Evolutionary conservation across 2,797 vertebrate genomes (phyloP).

Genomic region (Dipus sagitta): DNA sequence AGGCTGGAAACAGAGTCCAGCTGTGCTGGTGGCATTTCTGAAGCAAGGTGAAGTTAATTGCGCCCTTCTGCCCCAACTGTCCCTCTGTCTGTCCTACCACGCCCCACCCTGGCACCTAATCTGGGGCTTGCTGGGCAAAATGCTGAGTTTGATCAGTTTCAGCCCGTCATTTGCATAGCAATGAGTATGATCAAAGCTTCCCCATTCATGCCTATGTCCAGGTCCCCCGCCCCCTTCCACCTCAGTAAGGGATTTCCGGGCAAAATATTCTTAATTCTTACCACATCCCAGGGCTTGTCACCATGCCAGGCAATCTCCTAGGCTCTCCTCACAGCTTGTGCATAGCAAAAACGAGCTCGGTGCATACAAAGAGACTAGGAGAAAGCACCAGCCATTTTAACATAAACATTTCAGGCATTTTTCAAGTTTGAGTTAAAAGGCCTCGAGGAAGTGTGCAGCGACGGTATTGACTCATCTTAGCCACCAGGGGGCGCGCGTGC

Average conservation of each 20-base stretch:
- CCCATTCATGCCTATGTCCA: background rate
- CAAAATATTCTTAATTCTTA: background rate
- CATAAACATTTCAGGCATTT: slow-evolving; percentile 20
- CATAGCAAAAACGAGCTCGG: background rate
- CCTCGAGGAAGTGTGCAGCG: background rate
- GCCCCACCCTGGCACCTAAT: background rate
- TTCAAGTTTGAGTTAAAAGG: background rate
- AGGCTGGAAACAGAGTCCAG: slow-evolving; percentile 53
- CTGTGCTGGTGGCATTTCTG: slow-evolving; percentile 41
- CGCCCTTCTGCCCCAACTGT: background rate
- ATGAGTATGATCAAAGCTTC: slow-evolving; percentile 1
- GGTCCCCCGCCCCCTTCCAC: background rate
- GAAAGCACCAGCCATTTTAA: slow-evolving; percentile 54
- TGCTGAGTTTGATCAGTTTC: slow-evolving; percentile 5
- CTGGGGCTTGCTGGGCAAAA: background rate
- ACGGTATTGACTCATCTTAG: background rate
- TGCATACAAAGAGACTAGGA: background rate
- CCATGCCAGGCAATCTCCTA: background rate
- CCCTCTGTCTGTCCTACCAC: too few species aligned
- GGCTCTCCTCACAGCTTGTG: slow-evolving; percentile 31
- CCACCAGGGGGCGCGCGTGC: slow-evolving; percentile 71
- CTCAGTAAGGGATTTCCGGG: slow-evolving; percentile 24
- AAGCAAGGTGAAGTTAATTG: slow-evolving; percentile 39
- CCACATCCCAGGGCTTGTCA: background rate
- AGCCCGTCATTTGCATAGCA: background rate